Conservation (phyloP, 2,888 invertebrate species). For the Drosophila phalerata region DNA sequence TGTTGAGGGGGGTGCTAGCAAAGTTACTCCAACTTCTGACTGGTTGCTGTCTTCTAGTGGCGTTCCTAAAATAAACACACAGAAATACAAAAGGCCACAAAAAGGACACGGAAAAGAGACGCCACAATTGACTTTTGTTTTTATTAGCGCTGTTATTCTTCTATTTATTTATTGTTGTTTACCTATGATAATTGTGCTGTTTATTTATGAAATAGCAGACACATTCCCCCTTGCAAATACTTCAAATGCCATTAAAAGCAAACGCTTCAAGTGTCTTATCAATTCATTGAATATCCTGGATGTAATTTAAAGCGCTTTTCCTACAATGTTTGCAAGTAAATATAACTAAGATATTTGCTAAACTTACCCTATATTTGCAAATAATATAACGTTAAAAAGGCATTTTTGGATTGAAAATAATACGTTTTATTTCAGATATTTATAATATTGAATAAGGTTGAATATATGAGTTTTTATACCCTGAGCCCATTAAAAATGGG, state of each 20-base stretch:
- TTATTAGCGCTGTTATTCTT: conserved; percentile 71
- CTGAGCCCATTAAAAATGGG: no score
- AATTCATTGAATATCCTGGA: neutral
- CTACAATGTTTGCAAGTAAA: neutral
- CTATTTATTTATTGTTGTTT: conserved; percentile 57
- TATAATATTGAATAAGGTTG: no score
- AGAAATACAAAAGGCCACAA: conserved; percentile 40
- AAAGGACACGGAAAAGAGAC: conserved; percentile 48
- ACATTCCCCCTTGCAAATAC: conserved; percentile 2
- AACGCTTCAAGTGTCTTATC: conserved; percentile 10
- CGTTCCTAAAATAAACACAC: conserved; percentile 42
- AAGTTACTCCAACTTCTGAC: conserved; percentile 3
- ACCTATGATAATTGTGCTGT: conserved; percentile 78
- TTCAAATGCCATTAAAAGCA: conserved; percentile 19
- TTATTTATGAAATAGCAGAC: conserved; percentile 65
- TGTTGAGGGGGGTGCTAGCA: neutral
- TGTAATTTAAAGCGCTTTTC: conserved; percentile 1
- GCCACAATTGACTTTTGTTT: conserved; percentile 72
- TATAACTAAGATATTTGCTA: neutral
- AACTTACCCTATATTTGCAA: no score
- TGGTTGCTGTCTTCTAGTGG: conserved; percentile 28
- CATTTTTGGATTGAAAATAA: no score
- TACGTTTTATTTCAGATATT: no score
- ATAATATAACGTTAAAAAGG: no score
- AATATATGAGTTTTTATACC: no score